Evolutionary conservation across 1,140 invertebrate species (phyloP).

Genomic region (Eriosoma lanigerum): DNA sequence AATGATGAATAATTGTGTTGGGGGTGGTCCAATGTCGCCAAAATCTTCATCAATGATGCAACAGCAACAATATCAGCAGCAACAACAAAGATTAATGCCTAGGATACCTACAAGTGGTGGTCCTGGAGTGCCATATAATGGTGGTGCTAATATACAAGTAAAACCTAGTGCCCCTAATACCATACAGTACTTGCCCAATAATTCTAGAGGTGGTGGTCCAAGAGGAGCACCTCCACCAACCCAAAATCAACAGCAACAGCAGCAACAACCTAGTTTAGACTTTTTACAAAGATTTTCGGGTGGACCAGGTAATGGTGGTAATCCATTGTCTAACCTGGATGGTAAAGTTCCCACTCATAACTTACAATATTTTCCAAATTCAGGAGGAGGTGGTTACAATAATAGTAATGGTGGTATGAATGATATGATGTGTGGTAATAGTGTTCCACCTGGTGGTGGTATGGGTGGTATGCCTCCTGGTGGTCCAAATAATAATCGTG

Average conservation of each 20-base stretch:
- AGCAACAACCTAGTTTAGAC: constrained; percentile 76
- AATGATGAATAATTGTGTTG: constrained; percentile 33
- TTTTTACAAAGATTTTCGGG: constrained; percentile 87
- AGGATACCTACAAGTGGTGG: constrained; percentile 52
- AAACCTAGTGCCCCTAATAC: constrained; percentile 96
- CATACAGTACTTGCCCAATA: constrained; percentile 93
- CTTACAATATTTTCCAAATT: constrained; percentile 73
- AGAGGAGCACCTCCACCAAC: constrained; percentile 64
- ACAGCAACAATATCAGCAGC: constrained; percentile 53
- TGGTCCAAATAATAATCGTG: constrained; percentile 57
- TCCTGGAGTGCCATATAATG: constrained; percentile 68
- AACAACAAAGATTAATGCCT: constrained; percentile 49
- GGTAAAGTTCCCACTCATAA: constrained; percentile 71
- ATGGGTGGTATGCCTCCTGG: constrained; percentile 57
- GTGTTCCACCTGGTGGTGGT: constrained; percentile 57
- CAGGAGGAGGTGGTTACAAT: constrained; percentile 54
- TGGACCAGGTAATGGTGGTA: constrained; percentile 44
- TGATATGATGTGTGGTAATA: constrained; percentile 49
- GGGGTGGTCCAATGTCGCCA: constrained; percentile 43
- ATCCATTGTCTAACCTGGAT: constrained; percentile 70
- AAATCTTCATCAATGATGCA: constrained; percentile 54
- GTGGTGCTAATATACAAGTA: constrained; percentile 81
- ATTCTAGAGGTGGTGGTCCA: constrained; percentile 69
- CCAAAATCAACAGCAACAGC: constrained; percentile 30
- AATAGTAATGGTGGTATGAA: constrained; percentile 53